Percentiles rank a stretch among this genome's conserved stretches.
phyloP scores from a whole-genome alignment of 2,797 vertebrate genomes.

The Enteromius radiatus region DNA sequence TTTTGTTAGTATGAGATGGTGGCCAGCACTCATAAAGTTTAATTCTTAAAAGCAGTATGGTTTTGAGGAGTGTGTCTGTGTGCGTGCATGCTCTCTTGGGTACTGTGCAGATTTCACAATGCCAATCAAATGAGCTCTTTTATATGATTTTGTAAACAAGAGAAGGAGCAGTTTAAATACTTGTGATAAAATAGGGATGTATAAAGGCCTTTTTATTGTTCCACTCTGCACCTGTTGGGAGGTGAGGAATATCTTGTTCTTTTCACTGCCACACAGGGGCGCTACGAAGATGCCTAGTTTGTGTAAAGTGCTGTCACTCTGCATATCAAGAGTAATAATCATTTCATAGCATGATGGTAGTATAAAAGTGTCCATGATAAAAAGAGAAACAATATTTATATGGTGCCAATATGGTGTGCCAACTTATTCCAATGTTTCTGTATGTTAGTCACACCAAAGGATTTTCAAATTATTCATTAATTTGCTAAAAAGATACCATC shows the following conservation, averaged over 20 bases:
- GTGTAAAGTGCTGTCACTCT: background rate
- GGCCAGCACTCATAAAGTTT: slow-evolving; percentile 66
- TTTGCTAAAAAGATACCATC: background rate
- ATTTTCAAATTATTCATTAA: background rate
- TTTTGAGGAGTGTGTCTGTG: slow-evolving; percentile 28
- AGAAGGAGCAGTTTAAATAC: slow-evolving; percentile 41
- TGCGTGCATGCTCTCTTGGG: slow-evolving; percentile 29
- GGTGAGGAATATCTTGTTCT: slow-evolving; percentile 43
- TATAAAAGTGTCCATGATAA: background rate
- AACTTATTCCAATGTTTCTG: background rate
- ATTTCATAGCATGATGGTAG: background rate
- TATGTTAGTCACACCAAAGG: background rate
- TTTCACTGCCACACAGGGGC: slow-evolving; percentile 66
- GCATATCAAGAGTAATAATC: background rate
- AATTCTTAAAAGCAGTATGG: slow-evolving; percentile 59
- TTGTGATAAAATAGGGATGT: slow-evolving; percentile 25
- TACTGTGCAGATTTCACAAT: slow-evolving; percentile 7
- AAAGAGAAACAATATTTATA: background rate
- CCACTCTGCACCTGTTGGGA: slow-evolving; percentile 39
- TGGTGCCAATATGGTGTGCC: background rate
- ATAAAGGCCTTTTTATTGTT: background rate
- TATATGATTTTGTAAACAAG: slow-evolving; percentile 48
- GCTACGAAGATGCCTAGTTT: slow-evolving; percentile 54
- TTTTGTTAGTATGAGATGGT: slow-evolving; percentile 59
- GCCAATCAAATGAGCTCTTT: slow-evolving; percentile 13